Percentiles rank a stretch among this genome's conserved stretches.
phyloP scores from a whole-genome alignment of 2,888 invertebrate genomes.

The Drosophila leonis region DNA sequence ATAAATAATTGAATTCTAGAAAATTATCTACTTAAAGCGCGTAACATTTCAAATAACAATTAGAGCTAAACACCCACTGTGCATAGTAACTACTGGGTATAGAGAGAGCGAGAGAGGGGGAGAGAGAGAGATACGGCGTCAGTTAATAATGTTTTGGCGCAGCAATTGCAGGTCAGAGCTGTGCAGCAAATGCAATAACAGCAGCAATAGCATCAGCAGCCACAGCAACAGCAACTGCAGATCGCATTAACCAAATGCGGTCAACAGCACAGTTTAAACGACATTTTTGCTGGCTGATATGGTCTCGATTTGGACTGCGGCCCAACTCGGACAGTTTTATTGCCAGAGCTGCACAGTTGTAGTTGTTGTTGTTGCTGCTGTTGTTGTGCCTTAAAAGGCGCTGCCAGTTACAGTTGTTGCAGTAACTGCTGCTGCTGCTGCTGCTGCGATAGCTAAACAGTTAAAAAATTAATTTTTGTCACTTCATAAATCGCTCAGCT shows the following conservation, averaged over 20 bases:
- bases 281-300: conserved; percentile 79
- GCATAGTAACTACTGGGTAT: conserved; percentile 3
- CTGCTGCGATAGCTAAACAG: conserved; percentile 78
- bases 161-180: conserved; percentile 56
- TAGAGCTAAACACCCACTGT: background rate
- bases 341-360: conserved; percentile 45
- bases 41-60: background rate
- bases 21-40: background rate
- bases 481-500: conserved; percentile 81
- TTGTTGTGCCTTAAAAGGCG: conserved; percentile 70
- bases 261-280: conserved; percentile 79
- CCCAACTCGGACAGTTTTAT: conserved; percentile 79
- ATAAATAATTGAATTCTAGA: background rate
- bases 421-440: conserved; percentile 36
- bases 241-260: conserved; percentile 81
- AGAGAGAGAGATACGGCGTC: conserved; percentile 6
- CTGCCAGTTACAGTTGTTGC: conserved; percentile 50
- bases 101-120: background rate
- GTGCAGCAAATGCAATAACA: conserved; percentile 23
- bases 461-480: conserved; percentile 85
- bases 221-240: conserved; percentile 29
- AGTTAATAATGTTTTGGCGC: conserved; percentile 58
- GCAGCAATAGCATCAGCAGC: conserved; percentile 18
- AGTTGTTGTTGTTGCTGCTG: conserved; percentile 25
- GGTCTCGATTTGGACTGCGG: conserved; percentile 72